These are phyloP conservation scores for Drosophila kanapiae DNA, from an alignment of 1,140 invertebrate species.

Conservation along the genomic window DNA sequence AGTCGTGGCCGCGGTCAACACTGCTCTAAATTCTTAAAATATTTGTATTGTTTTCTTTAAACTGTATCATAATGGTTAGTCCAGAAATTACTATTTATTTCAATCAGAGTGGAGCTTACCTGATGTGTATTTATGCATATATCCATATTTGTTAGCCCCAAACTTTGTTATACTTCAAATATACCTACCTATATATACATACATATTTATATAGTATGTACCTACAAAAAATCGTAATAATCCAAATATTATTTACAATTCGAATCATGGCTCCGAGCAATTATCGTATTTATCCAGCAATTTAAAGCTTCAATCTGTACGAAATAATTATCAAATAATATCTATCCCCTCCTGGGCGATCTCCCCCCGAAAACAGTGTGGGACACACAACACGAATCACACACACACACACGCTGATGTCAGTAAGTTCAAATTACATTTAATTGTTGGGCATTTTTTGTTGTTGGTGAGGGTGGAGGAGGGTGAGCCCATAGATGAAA, in stretches of 20 bases:
- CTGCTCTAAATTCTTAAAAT: background rate
- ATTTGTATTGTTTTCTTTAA: background rate
- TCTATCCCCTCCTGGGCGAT: constrained; percentile 45
- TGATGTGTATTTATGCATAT: no score
- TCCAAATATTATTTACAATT: constrained; percentile 20
- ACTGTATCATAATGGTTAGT: no score
- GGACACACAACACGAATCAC: constrained; percentile 18
- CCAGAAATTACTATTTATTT: background rate
- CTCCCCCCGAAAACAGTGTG: constrained; percentile 22
- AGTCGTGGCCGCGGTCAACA: no score
- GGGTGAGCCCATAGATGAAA: constrained; percentile 23
- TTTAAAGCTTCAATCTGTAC: constrained; percentile 37
- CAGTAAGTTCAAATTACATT: constrained; percentile 74
- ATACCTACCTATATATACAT: no score
- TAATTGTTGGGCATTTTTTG: constrained; percentile 77
- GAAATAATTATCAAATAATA: constrained; percentile 46
- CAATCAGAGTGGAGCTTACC: no score
- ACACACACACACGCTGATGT: constrained; percentile 35
- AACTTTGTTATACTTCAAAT: no score
- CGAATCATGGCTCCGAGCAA: constrained; percentile 10
- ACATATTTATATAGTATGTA: no score
- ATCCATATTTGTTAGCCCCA: no score
- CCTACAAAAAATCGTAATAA: background rate
- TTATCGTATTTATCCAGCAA: constrained; percentile 32
- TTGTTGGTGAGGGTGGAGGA: constrained; percentile 14